Percentiles rank a stretch among this genome's conserved stretches.
phyloP scores from a whole-genome alignment of 2,113 vertebrate species.

The Phaetusa simplex region DNA sequence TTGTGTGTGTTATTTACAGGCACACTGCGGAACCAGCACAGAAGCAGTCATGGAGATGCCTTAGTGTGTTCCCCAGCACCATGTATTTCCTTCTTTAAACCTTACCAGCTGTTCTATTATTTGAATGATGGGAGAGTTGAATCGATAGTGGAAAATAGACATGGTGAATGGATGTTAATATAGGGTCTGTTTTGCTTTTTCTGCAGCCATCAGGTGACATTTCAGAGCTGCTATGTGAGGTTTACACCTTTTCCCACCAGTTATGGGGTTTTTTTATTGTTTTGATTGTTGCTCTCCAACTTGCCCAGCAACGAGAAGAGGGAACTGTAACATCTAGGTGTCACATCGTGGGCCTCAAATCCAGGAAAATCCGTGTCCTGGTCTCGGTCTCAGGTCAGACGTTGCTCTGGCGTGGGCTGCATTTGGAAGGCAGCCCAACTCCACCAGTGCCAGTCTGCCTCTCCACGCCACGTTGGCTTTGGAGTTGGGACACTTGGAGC shows the following conservation, averaged over 20 bases:
- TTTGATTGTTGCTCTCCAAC: neutral
- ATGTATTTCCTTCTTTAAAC: neutral
- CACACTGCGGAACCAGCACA: neutral
- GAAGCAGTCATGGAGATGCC: neutral
- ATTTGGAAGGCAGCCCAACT: neutral
- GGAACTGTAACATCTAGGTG: neutral
- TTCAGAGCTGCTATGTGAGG: neutral
- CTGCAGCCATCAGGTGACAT: neutral
- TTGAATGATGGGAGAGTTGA: neutral
- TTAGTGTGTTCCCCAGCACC: neutral
- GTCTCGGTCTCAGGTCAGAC: neutral
- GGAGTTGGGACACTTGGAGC: neutral
- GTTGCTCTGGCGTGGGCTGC: neutral
- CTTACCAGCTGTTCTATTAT: neutral
- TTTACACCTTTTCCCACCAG: neutral
- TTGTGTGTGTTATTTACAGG: neutral
- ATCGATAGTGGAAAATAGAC: neutral
- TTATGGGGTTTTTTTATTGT: neutral
- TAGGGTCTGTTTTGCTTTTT: neutral
- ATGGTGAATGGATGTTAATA: neutral
- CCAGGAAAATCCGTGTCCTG: neutral
- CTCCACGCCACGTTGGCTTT: rapidly evolving
- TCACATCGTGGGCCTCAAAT: neutral
- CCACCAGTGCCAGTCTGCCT: neutral
- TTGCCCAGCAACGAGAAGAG: neutral